These are phyloP conservation scores for Rhynchopsitta pachyrhyncha DNA, from an alignment of 2,113 vertebrate genomes.

Conservation along the genomic window DNA sequence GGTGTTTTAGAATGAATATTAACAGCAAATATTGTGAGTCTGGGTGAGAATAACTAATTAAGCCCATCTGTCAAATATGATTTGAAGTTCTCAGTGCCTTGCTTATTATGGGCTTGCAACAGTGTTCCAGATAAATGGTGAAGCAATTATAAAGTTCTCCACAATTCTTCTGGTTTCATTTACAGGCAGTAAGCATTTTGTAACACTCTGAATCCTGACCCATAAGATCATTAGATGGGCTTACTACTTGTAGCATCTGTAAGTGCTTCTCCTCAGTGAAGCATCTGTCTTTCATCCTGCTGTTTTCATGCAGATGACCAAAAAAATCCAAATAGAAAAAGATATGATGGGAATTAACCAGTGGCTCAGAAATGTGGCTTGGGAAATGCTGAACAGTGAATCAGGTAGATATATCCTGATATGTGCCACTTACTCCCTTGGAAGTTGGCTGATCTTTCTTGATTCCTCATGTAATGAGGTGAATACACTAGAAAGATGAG, in stretches of 20 bases:
- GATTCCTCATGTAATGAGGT: rapidly evolving
- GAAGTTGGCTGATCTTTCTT: not conserved
- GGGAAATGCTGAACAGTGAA: not conserved
- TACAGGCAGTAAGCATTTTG: not conserved
- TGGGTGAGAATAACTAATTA: conserved; percentile 54
- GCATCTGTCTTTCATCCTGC: not conserved
- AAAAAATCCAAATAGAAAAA: not conserved
- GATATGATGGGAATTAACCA: not conserved
- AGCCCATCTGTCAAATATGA: conserved; percentile 36
- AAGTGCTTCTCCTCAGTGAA: not conserved
- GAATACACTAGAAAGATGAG: not conserved
- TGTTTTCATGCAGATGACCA: not conserved
- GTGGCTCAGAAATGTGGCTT: not conserved
- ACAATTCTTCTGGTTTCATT: not conserved
- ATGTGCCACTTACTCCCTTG: not conserved
- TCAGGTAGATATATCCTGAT: not conserved
- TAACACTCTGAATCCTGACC: not conserved
- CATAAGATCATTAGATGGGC: not conserved
- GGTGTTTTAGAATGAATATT: conserved; percentile 56
- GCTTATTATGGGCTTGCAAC: not conserved
- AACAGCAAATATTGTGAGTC: conserved; percentile 59
- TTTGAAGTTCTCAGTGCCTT: not conserved
- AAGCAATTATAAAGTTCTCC: not conserved
- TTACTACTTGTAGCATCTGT: not conserved
- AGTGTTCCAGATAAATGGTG: not conserved